Evolutionary conservation across 1,140 invertebrate genomes (phyloP), one percentile per base, ranked within the genome.

Genomic region (Caligus rogercresseyi): DNA sequence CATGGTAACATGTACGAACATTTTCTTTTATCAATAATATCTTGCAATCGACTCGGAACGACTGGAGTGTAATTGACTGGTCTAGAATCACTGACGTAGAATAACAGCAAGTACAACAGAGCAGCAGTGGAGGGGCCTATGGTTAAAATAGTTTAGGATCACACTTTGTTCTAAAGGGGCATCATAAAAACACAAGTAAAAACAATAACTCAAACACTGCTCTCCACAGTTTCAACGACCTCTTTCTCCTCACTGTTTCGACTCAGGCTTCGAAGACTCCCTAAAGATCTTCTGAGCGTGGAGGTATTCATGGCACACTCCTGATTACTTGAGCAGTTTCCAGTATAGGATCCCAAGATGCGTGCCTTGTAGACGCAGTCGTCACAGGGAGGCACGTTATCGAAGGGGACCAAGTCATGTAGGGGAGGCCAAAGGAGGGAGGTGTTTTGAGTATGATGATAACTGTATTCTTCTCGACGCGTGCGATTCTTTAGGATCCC

Each of bases 131-230:
- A n/a, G n/a, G n/a, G n/a, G n/a, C n/a, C n/a, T n/a, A n/a, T n/a
- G n/a, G n/a, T n/a, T n/a, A n/a, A n/a, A n/a, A n/a, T n/a, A n/a
- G n/a, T n/a, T n/a, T n/a, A n/a, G n/a, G n/a, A n/a, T n/a, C n/a
- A n/a, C n/a, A n/a, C n/a, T n/a, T n/a, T n/a, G n/a, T n/a, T n/a
- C n/a, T n/a, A n/a, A n/a, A n/a, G n/a, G n/a, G n/a, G n/a, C n/a
- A n/a, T n/a, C n/a, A n/a, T n/a, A n/a, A n/a, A n/a, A n/a, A n/a
- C n/a, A n/a, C n/a, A n/a, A n/a, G n/a, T n/a, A n/a, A n/a, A n/a
- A n/a, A n/a, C n/a, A n/a, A n/a, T n/a, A n/a, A 11, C n/a, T 43
- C n/a, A 54, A 54, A 61, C 58, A 21, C 58, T 61, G 18, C 58
- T 61, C 20, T 61, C 58, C 7, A 61, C 58, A 15, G 58, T 52